Evolutionary conservation across 2,888 invertebrate species (phyloP).

Genomic region (Ochropleura leucogaster): DNA sequence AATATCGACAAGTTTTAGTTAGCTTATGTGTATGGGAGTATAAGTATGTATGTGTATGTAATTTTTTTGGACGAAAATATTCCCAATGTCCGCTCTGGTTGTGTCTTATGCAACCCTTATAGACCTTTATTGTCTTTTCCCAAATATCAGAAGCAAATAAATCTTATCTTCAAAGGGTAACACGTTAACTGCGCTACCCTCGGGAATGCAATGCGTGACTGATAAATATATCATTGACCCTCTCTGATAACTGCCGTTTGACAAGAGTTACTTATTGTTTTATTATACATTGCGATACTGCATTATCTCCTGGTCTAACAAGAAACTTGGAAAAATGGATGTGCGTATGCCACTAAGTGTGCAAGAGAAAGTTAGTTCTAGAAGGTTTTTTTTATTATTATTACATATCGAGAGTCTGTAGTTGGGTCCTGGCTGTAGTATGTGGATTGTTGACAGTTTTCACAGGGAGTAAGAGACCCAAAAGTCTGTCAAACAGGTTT

Average conservation of each 20-base stretch:
- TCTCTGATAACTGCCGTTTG: conserved; percentile 52
- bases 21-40: too few species aligned
- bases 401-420: too few species aligned
- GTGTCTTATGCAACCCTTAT: background rate
- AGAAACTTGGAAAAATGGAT: conserved; percentile 55
- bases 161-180: background rate
- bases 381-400: too few species aligned
- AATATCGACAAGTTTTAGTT: too few species aligned
- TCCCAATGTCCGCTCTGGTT: too few species aligned
- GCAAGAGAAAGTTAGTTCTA: background rate
- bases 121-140: background rate
- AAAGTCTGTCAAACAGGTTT: background rate
- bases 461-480: background rate
- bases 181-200: conserved; percentile 4
- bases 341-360: background rate
- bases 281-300: conserved; percentile 72
- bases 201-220: conserved; percentile 14
- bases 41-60: too few species aligned
- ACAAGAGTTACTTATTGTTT: conserved; percentile 72
- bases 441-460: background rate
- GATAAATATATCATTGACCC: conserved; percentile 49
- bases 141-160: conserved; percentile 8
- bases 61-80: too few species aligned
- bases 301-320: conserved; percentile 63
- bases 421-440: too few species aligned